These are phyloP conservation scores for Mallotus villosus DNA, from an alignment of 2,797 vertebrate genomes.

Conservation along the genomic window DNA sequence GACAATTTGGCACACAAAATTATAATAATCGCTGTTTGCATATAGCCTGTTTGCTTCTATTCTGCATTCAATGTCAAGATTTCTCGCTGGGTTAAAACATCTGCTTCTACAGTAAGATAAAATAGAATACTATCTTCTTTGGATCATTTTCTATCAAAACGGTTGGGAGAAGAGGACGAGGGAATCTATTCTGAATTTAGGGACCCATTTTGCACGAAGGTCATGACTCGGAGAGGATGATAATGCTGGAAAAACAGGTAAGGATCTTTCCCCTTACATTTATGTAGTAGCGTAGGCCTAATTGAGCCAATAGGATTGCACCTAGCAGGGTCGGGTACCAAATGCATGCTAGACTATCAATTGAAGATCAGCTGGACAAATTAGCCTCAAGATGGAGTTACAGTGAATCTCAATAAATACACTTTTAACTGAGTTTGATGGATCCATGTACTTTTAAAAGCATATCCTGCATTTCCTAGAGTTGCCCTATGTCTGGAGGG, in stretches of 20 bases:
- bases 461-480: too few species aligned
- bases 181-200: slow-evolving; percentile 46
- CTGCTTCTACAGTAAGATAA: background rate
- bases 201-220: slow-evolving; percentile 63
- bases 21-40: background rate
- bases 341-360: background rate
- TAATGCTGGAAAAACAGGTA: slow-evolving; percentile 80
- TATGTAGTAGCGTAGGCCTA: background rate
- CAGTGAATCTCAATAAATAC: background rate
- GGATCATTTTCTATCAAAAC: slow-evolving; percentile 25
- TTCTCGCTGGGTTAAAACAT: background rate
- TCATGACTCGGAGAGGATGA: slow-evolving; percentile 75
- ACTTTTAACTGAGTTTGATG: background rate
- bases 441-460: background rate
- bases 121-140: background rate
- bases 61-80: background rate
- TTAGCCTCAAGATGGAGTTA: background rate
- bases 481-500: too few species aligned
- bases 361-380: background rate
- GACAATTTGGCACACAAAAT: background rate
- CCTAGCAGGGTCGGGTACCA: too few species aligned
- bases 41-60: background rate
- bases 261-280: background rate
- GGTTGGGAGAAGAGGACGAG: slow-evolving; percentile 46
- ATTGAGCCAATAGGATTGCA: slow-evolving; percentile 26